phyloP scores from a whole-genome alignment of 2,797 vertebrate species.

The Rhabdophis nuchalis region DNA sequence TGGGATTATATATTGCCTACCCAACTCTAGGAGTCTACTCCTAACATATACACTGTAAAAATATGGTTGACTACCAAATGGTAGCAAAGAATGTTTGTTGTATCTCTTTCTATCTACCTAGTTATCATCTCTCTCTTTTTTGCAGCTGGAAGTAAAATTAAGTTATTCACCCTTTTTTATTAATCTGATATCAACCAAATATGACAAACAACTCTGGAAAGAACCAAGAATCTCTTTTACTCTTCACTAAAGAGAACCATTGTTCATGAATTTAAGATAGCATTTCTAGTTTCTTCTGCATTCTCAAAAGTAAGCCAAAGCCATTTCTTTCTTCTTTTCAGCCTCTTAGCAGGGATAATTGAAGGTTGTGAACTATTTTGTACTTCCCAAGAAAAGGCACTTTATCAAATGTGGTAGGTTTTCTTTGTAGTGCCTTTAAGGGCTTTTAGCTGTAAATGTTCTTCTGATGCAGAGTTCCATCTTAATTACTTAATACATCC shows the following conservation, averaged over 20 bases:
- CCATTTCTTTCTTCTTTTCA: constrained; percentile 39
- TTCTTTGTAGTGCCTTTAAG: constrained; percentile 30
- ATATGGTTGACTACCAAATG: background rate
- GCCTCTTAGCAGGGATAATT: constrained; percentile 44
- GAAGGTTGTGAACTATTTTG: constrained; percentile 45
- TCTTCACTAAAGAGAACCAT: background rate
- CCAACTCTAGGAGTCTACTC: no score
- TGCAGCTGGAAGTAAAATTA: background rate
- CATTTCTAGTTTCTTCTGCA: constrained; percentile 13
- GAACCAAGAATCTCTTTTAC: background rate
- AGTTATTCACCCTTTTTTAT: background rate
- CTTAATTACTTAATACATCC: constrained; percentile 37
- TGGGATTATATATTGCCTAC: no score
- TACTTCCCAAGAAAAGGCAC: constrained; percentile 32
- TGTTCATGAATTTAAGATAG: constrained; percentile 32
- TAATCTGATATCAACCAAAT: constrained; percentile 27
- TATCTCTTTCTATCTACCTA: background rate
- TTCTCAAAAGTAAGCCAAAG: constrained; percentile 33
- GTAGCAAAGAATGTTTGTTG: background rate
- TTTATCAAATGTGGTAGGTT: constrained; percentile 40
- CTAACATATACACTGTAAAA: background rate
- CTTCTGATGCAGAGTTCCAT: constrained; percentile 15
- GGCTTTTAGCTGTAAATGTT: constrained; percentile 28
- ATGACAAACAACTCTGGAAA: constrained; percentile 28
- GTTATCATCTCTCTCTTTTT: background rate